These are phyloP conservation scores for Ceratina australensis DNA, from an alignment of 1,140 invertebrate genomes.

Conservation along the genomic window DNA sequence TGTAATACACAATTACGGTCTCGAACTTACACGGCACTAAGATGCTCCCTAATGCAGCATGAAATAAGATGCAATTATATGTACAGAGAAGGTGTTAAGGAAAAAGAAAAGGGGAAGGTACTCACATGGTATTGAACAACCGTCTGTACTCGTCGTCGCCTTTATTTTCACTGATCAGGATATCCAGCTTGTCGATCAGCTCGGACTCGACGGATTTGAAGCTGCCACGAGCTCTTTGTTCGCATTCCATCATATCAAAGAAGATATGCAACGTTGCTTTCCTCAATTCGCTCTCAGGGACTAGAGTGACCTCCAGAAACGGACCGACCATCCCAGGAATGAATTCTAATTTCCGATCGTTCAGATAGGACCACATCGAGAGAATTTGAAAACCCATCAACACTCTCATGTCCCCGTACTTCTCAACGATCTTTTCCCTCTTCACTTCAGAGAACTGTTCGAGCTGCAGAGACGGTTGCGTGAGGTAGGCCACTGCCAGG, in stretches of 20 bases:
- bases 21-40: conserved; percentile 91
- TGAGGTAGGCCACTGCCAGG: conserved; percentile 92
- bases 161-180: conserved; percentile 94
- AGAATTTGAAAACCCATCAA: conserved; percentile 96
- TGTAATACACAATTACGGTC: background rate
- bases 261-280: conserved; percentile 96
- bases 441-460: conserved; percentile 92
- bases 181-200: conserved; percentile 95
- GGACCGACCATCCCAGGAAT: conserved; percentile 96
- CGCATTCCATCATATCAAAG: conserved; percentile 98
- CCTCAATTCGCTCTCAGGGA: conserved; percentile 92
- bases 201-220: conserved; percentile 95
- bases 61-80: conserved; percentile 61
- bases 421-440: conserved; percentile 87
- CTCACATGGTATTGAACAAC: conserved; percentile 96
- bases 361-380: conserved; percentile 95
- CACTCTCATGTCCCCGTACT: conserved; percentile 94
- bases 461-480: conserved; percentile 91
- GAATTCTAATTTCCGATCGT: conserved; percentile 91
- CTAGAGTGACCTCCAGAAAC: conserved; percentile 95
- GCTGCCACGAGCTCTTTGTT: conserved; percentile 89
- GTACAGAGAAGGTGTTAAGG: background rate
- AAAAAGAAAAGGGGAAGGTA: conserved; percentile 56
- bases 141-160: conserved; percentile 95
- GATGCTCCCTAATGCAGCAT: conserved; percentile 89